Evolutionary conservation across 2,113 vertebrate species (phyloP), one percentile per base, ranked within the genome.

Genomic region (Phaethon lepturus): DNA sequence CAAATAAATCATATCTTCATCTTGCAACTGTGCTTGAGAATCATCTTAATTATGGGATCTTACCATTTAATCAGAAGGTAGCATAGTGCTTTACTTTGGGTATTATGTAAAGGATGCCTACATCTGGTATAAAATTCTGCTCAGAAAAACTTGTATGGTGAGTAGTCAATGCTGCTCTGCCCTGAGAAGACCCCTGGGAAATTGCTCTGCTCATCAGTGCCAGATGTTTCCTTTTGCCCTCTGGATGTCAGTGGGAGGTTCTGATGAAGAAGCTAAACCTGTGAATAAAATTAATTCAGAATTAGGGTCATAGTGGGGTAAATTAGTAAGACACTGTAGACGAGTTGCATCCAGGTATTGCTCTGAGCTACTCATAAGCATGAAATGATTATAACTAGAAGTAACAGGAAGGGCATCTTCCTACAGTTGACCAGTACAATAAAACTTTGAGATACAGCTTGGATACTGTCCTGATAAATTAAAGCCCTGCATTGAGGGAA

Each of bases 21-120:
- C 63, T 86, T 47, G 38, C 69, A 68, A 40, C 72, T 12, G 40
- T 88, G 56, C 83, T 88, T 52, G 91, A 93, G 92, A 95, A 92
- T 94, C n/a, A 63, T 85, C 53, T 86, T 88, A 67, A 94, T 96
- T 93, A 82, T 24, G 58, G 40, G 84, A 67, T 64, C 88, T 95
- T 12, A 17, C 89, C 9, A n/a, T 18, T 88, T 86, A 96, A 97
- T 94, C 92, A 95, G 78, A 56, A 95, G 74, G 71, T 35, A 68
- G 33, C 40, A 17, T 10, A 38, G 91, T n/a, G 79, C 78, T 94
- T 85, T 67, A 86, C 88, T 75, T 55, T 49, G 67, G 45, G 45
- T 71, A 2, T 82, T 55, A 66, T 15, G n/a, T 55, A 42, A 90
- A 92, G 64, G 17, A 26, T 67, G 19, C 38, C 58, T 62, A 45